These are phyloP conservation scores for Mohoua ochrocephala DNA, from an alignment of 2,113 vertebrate genomes.

Conservation along the genomic window DNA sequence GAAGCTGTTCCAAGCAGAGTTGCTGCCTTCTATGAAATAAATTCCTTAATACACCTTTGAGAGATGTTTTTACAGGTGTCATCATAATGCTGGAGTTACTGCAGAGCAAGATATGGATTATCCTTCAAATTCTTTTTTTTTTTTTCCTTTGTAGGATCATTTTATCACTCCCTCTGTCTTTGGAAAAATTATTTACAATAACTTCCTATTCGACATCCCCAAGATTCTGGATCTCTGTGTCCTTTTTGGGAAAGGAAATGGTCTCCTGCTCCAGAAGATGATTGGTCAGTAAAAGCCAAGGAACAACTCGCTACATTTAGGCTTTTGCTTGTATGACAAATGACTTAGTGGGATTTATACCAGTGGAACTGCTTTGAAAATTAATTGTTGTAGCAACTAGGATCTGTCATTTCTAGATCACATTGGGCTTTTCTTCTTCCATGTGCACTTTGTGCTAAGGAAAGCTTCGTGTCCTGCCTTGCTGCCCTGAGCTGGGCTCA, in stretches of 20 bases:
- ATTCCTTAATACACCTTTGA: neutral
- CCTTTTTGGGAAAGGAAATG: constrained; percentile 93
- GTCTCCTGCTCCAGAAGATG: constrained; percentile 90
- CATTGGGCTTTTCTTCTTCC: neutral
- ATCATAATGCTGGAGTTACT: neutral
- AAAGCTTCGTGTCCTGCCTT: neutral
- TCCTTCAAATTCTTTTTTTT: neutral
- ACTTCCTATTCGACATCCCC: constrained; percentile 96
- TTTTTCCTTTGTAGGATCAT: constrained; percentile 76
- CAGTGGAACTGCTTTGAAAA: neutral
- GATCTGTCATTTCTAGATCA: neutral
- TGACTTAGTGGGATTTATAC: neutral
- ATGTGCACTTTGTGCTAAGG: neutral
- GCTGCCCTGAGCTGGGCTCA: neutral
- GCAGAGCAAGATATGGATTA: neutral
- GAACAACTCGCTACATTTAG: neutral
- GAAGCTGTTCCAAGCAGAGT: neutral
- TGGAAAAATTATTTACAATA: constrained; percentile 94
- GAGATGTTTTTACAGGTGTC: neutral
- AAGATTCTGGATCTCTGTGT: constrained; percentile 96
- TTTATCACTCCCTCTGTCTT: constrained; percentile 89
- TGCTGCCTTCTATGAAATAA: neutral
- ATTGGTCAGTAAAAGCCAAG: constrained; percentile 77
- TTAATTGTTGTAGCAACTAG: neutral
- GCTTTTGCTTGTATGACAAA: neutral